Evolutionary conservation across 2,888 invertebrate species (phyloP).

Genomic region (Agriopis marginaria): DNA sequence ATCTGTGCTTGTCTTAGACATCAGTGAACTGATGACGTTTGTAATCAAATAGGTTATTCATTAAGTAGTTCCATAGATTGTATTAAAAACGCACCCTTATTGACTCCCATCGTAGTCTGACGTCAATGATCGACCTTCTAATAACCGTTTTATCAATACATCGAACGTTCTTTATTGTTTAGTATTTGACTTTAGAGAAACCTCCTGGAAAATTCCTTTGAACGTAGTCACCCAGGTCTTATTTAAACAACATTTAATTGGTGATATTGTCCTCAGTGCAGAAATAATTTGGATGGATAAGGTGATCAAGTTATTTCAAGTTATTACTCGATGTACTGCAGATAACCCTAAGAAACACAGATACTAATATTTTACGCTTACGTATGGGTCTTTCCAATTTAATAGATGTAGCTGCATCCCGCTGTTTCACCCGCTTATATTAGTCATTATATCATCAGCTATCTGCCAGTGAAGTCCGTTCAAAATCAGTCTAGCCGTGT

Average conservation of each 20-base stretch:
- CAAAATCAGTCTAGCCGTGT: too few relatives aligned
- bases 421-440: too few relatives aligned
- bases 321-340: neutral
- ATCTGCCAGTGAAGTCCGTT: too few relatives aligned
- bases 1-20: neutral
- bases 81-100: conserved; percentile 65
- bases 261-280: neutral
- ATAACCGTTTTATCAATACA: conserved; percentile 64
- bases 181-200: conserved; percentile 6
- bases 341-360: neutral
- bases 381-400: too few relatives aligned
- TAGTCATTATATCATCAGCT: too few relatives aligned
- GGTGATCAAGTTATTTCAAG: neutral
- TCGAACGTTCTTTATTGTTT: conserved; percentile 50
- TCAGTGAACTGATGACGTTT: conserved; percentile 14
- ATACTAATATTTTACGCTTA: too few relatives aligned
- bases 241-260: neutral
- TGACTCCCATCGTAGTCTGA: conserved; percentile 68
- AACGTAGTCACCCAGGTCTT: neutral
- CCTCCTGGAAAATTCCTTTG: conserved; percentile 6
- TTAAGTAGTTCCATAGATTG: conserved; percentile 8
- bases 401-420: too few relatives aligned
- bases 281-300: neutral
- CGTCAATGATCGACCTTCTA: conserved; percentile 67
- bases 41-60: conserved; percentile 8